Conservation (phyloP, 1,140 invertebrate genomes). For the Trichonephila inaurata region DNA sequence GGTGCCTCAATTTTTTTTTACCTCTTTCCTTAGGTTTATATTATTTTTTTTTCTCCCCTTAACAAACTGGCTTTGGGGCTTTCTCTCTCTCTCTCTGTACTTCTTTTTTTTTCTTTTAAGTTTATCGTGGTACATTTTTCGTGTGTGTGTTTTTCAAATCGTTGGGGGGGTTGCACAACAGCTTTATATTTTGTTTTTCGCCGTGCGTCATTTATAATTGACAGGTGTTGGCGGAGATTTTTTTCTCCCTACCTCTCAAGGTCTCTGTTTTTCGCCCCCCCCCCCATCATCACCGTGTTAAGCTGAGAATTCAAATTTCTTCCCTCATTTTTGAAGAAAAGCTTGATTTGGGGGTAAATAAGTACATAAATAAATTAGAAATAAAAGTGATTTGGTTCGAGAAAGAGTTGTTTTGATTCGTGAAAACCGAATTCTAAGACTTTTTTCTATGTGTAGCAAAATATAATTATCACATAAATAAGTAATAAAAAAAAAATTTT, state of each 20-base stretch:
- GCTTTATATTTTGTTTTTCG: constrained; percentile 39
- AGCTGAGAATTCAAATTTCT: background rate
- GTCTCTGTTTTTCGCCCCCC: background rate
- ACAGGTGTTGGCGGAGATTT: constrained; percentile 65
- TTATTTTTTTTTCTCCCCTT: background rate
- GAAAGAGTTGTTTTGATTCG: too few relatives aligned
- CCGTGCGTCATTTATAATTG: constrained; percentile 71
- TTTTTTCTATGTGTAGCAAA: too few relatives aligned
- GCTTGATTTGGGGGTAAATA: background rate
- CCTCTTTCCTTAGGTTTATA: constrained; percentile 1
- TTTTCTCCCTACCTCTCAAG: background rate
- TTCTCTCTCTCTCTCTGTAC: background rate
- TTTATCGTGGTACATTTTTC: background rate
- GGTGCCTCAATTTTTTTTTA: constrained; percentile 1
- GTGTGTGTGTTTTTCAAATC: constrained; percentile 11
- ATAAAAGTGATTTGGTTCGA: background rate
- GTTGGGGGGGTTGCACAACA: background rate
- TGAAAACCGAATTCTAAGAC: too few relatives aligned
- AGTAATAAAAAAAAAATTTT: too few relatives aligned
- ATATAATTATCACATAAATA: too few relatives aligned
- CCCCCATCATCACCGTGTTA: background rate
- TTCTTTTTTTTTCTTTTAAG: background rate
- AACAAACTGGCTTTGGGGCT: constrained; percentile 56
- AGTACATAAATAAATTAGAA: background rate
- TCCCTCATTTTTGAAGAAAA: background rate